Percentiles rank a stretch among this genome's conserved stretches.
These are phyloP conservation scores for Acrocephalus arundinaceus DNA, from an alignment of 2,113 vertebrate species.

Conservation along the genomic window DNA sequence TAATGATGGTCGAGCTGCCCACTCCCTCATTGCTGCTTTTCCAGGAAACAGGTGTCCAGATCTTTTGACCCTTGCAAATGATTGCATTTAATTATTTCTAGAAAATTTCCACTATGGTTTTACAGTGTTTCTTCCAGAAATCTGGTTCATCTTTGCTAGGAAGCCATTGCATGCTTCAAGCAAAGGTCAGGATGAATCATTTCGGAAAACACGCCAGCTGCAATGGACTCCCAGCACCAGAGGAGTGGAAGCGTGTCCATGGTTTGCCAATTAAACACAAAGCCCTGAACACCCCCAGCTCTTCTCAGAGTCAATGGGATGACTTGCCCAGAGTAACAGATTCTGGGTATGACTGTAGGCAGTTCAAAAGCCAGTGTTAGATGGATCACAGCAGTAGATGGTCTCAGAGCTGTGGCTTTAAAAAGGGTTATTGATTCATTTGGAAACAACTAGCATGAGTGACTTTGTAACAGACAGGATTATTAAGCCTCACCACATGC, in stretches of 20 bases:
- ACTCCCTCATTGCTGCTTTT: not conserved
- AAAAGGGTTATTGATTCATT: conserved; percentile 49
- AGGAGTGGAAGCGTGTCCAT: not conserved
- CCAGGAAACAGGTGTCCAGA: conserved; percentile 21
- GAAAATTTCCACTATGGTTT: not conserved
- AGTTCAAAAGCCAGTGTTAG: not conserved
- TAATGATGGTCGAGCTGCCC: fast-evolving
- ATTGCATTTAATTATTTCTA: not conserved
- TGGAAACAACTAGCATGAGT: conserved; percentile 33
- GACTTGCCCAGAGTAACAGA: not conserved
- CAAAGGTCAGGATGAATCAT: conserved; percentile 19
- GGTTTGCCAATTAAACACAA: not conserved
- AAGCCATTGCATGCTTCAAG: not conserved
- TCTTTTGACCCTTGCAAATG: not conserved
- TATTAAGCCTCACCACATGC: not conserved
- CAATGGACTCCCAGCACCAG: not conserved
- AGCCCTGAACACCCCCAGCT: not conserved
- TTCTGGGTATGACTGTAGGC: not conserved
- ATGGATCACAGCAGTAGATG: not conserved
- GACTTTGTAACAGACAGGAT: conserved; percentile 9
- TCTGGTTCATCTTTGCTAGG: not conserved
- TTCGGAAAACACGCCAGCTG: not conserved
- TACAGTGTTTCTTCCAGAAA: not conserved
- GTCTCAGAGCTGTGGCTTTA: conserved; percentile 12
- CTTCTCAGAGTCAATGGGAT: not conserved